Base-by-base conservation (phyloP, 2,113 vertebrate species). In the Channa argus region DNA sequence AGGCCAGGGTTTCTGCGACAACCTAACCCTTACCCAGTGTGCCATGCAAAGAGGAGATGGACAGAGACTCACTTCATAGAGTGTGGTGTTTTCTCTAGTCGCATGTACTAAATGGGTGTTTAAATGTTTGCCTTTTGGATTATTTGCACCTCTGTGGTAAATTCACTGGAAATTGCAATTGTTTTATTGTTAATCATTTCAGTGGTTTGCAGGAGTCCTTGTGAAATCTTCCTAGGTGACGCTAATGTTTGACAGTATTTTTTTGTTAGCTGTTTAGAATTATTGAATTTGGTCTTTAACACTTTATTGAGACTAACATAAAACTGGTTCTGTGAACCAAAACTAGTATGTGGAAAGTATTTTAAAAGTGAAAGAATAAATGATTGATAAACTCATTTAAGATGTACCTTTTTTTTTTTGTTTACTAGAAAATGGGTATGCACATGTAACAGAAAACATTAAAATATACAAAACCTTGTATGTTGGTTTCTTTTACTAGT, bases 281-380 rank as follows among this genome's bases (percentile, higher is more conserved):
- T 63, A 60, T 77, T 70, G 52, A 62, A 71, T 89, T 92, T 91
- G 89, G 66, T 85, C 63, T 82, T 78, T 68, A 85, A 72, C 80
- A 90, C 84, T 73, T 85, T 71, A 85, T 81, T 83, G 54, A 84
- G 70, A 88, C 78, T 75, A 79, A 88, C 76, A 76, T 79, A 47
- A 82, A 83, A 80, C 84, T 92, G 94, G 94, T 95, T 95, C 94
- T 92, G 92, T 95, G 93, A 95, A 95, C 91, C 92, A 86, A 87
- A 80, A 38, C 70, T 81, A 82, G 51, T 85, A 71, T 75, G 87
- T 89, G 71, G 74, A 68, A 75, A 72, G 70, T 87, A 85, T 89
- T 91, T 84, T 72, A 84, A 86, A 83, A 71, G 63, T 74, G 66
- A 67, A 77, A 84, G 41, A 86, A 85, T 85, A 82, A 92, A 93